phyloP scores from a whole-genome alignment of 2,113 vertebrate species.

The Naja naja region DNA sequence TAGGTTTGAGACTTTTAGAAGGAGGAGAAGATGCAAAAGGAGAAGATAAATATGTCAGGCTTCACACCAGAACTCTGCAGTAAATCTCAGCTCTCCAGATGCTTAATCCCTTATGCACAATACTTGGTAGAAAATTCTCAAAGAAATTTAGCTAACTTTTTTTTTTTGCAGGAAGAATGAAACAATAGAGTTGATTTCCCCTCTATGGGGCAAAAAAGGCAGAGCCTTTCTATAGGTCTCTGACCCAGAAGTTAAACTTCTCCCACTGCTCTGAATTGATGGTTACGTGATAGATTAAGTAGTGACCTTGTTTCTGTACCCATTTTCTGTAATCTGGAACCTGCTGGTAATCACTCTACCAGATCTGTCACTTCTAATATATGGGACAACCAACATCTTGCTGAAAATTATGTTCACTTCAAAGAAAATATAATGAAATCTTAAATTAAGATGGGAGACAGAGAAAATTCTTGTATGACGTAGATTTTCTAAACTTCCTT shows the following conservation, averaged over 20 bases:
- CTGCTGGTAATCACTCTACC: not conserved
- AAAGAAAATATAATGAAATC: not conserved
- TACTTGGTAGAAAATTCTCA: not conserved
- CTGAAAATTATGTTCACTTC: not conserved
- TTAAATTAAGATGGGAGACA: not conserved
- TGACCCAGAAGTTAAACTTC: not conserved
- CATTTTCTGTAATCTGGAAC: not conserved
- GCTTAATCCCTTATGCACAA: not conserved
- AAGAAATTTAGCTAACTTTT: not conserved
- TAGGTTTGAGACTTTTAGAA: not conserved
- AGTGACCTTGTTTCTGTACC: not conserved
- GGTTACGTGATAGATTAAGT: not conserved
- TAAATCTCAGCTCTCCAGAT: not conserved
- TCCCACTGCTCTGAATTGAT: not conserved
- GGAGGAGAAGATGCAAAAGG: not conserved
- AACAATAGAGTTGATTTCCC: not conserved
- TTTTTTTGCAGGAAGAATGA: not conserved
- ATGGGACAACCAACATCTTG: not conserved
- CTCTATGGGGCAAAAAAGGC: not conserved
- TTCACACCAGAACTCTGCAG: not conserved
- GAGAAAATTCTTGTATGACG: not conserved
- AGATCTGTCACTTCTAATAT: not conserved
- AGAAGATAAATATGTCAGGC: not conserved
- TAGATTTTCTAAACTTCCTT: not conserved
- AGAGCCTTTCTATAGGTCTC: not conserved